Evolutionary conservation across 2,797 vertebrate genomes (phyloP).

Genomic region (Tauraco hartlaubi): DNA sequence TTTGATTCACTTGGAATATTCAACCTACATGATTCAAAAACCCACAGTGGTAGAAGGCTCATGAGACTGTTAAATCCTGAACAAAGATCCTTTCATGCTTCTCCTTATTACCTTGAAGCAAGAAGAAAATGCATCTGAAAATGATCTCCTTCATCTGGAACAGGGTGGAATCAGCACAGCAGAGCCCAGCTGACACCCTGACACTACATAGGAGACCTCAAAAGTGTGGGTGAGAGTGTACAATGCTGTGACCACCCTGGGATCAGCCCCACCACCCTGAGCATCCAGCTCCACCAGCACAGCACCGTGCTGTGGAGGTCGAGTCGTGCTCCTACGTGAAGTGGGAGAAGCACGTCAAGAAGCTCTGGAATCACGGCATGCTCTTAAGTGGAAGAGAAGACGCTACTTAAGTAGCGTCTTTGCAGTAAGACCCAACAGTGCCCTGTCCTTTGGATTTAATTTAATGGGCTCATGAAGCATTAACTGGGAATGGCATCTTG

Average conservation of each 20-base stretch:
- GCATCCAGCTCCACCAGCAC: not conserved
- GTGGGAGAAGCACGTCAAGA: not conserved
- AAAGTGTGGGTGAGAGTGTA: rapidly evolving
- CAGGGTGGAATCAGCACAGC: not conserved
- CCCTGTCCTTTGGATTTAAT: not conserved
- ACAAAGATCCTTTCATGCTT: not conserved
- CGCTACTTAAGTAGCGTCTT: not conserved
- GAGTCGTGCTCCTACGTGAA: not conserved
- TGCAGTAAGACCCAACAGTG: not conserved
- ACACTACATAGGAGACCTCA: not conserved
- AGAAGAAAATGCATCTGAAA: not conserved
- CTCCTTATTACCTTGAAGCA: not conserved
- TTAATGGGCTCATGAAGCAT: constrained; percentile 43
- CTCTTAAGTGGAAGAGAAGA: not conserved
- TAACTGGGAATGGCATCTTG: not conserved
- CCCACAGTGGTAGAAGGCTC: rapidly evolving
- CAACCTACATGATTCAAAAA: not conserved
- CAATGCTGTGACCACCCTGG: rapidly evolving
- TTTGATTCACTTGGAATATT: not conserved
- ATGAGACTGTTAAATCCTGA: not conserved
- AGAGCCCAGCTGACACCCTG: not conserved
- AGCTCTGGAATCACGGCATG: not conserved
- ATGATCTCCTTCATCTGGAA: not conserved
- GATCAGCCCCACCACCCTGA: not conserved
- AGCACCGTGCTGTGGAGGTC: rapidly evolving